phyloP scores from a whole-genome alignment of 2,888 invertebrate species.

The Hedychridium roseum region DNA sequence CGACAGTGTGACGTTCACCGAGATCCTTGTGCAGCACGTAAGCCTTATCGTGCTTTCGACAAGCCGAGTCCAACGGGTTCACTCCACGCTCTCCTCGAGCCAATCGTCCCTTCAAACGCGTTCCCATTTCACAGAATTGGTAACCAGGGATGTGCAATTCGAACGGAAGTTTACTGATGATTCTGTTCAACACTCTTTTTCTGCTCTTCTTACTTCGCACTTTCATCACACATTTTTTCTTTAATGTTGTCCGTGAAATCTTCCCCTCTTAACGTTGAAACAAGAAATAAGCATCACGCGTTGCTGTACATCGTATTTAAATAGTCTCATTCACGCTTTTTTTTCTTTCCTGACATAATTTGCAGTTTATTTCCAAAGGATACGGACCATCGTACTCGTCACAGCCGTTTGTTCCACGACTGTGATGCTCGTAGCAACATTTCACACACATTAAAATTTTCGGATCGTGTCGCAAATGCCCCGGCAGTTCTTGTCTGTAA shows the following conservation, averaged over 20 bases:
- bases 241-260: slow-evolving; percentile 1
- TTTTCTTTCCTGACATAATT: background rate
- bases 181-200: slow-evolving; percentile 17
- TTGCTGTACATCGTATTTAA: background rate
- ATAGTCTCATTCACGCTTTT: background rate
- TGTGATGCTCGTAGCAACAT: no score
- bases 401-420: no score
- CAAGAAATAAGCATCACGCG: background rate
- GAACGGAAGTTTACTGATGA: slow-evolving; percentile 28
- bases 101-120: slow-evolving; percentile 39
- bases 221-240: no score
- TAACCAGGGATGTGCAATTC: slow-evolving; percentile 36
- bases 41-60: slow-evolving; percentile 34
- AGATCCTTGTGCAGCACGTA: slow-evolving; percentile 29
- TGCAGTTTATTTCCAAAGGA: no score
- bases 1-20: slow-evolving; percentile 47
- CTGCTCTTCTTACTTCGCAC: no score
- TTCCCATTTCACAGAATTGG: slow-evolving; percentile 46
- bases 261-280: background rate
- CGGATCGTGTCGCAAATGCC: no score
- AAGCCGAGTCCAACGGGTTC: slow-evolving; percentile 40
- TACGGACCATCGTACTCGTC: no score
- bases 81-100: slow-evolving; percentile 36
- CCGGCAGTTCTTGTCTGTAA: no score
- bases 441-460: no score